Percentiles rank a stretch among this genome's conserved stretches.
Evolutionary conservation across 2,797 vertebrate genomes (phyloP).

Genomic region (Crocodylus rhombifer): DNA sequence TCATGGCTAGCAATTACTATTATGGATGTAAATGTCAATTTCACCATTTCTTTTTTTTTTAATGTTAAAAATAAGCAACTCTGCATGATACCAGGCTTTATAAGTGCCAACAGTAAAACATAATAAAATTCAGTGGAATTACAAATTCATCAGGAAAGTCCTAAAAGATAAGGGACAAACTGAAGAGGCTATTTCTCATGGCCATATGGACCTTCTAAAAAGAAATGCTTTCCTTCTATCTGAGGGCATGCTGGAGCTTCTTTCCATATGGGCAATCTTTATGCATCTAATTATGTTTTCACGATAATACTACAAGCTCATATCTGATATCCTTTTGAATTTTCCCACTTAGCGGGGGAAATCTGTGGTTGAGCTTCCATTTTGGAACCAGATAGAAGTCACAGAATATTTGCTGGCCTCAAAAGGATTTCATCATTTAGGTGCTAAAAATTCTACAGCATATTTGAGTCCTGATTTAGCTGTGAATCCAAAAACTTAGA

Average conservation of each 20-base stretch:
- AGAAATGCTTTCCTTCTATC: background rate
- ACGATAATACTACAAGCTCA: background rate
- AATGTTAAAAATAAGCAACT: background rate
- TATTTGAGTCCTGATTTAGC: background rate
- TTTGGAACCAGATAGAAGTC: background rate
- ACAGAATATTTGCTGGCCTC: background rate
- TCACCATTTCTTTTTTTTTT: background rate
- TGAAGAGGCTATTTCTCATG: background rate
- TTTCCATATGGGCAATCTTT: background rate
- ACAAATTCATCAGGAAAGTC: background rate
- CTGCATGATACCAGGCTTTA: background rate
- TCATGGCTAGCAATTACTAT: background rate
- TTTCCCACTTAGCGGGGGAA: background rate
- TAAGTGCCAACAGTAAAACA: background rate
- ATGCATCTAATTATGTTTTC: background rate
- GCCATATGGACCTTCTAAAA: background rate
- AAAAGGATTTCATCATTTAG: background rate
- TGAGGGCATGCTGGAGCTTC: background rate
- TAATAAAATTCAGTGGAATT: background rate
- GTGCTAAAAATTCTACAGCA: background rate
- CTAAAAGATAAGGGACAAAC: background rate
- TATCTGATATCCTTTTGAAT: background rate
- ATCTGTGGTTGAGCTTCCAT: background rate
- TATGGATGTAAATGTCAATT: slow-evolving; percentile 9
- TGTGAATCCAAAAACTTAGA: background rate